Percentiles rank a stretch among this genome's conserved stretches.
Conservation (phyloP, 2,113 vertebrate genomes). For the Coryphaenoides rupestris region DNA sequence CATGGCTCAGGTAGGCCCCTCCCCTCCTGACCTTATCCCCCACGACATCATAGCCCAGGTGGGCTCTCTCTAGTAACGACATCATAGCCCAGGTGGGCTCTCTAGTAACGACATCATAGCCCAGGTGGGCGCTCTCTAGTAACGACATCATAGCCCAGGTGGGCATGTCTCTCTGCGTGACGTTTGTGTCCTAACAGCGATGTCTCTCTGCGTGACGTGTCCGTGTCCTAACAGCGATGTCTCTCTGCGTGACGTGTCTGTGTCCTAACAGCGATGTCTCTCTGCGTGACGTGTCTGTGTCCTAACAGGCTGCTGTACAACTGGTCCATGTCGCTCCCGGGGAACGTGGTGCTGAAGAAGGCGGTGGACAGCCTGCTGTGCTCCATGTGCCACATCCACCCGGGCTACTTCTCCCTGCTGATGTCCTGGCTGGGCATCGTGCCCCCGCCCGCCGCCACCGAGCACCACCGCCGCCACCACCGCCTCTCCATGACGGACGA, state of each 20-base stretch:
- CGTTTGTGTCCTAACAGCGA: too few species aligned
- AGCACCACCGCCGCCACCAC: conserved; percentile 83
- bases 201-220: too few species aligned
- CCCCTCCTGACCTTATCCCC: neutral
- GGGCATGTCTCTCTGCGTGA: too few species aligned
- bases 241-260: too few species aligned
- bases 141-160: too few species aligned
- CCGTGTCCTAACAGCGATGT: too few species aligned
- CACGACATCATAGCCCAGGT: neutral
- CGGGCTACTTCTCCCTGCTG: conserved; percentile 93
- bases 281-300: too few species aligned
- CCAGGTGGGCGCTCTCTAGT: too few species aligned
- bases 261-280: too few species aligned
- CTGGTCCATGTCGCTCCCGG: conserved; percentile 97
- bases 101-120: too few species aligned
- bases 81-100: too few species aligned
- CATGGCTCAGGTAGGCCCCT: conserved; percentile 87
- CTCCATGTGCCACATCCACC: conserved; percentile 97
- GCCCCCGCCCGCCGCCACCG: conserved; percentile 70
- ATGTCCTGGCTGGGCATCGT: conserved; percentile 98
- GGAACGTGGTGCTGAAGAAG: conserved; percentile 96
- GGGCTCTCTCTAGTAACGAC: too few species aligned
- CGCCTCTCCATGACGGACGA: conserved; percentile 95
- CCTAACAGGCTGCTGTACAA: conserved; percentile 91
- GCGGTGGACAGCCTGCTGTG: conserved; percentile 97